Evolutionary conservation across 2,797 vertebrate species (phyloP), one percentile per base, ranked within the genome.

Genomic region (Poecilia picta): DNA sequence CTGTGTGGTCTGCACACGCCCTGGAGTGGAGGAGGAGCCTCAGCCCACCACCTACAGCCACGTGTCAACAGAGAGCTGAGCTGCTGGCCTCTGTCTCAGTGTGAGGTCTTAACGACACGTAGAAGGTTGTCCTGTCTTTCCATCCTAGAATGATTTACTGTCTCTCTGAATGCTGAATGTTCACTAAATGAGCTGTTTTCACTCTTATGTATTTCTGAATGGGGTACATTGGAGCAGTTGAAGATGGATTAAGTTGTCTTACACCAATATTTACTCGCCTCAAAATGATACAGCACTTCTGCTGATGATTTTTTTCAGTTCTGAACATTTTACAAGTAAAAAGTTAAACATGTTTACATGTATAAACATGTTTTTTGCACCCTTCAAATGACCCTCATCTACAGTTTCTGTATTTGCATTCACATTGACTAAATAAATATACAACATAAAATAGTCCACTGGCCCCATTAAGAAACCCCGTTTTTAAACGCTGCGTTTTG

Each of bases 101-200:
- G 91, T 90, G 93, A 87, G 84, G 86, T 91, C 88, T 77, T 79
- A 73, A 88, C 80, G 78, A 81, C 88, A 74, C 83, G 86, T 73
- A 53, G 80, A 86, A 88, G 87, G 82, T 76, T 87, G 88, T 73
- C 66, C 16, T 51, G 72, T 78, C 73, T 87, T 84, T 85, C 41
- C 74, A 51, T 51, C 70, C 71, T 49, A 23, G 20, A 36, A 6
- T 25, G 31, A 36, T 55, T 8, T 12, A 4, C 3, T n/a, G 4
- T 47, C 39, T 18, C 18, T 16, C 8, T 46, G n/a, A 45, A 28
- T 1, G 5, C 4, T 28, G 25, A 8, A 71, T 46, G 45, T 45
- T n/a, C 33, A 39, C 18, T 18, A 16, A 62, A 39, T 39, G 36
- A 23, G 7, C 33, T 2, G 10, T 39, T 66, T 43, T n/a, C 41